Evolutionary conservation across 2,797 vertebrate genomes (phyloP).

Genomic region (Clarias fuscus): DNA sequence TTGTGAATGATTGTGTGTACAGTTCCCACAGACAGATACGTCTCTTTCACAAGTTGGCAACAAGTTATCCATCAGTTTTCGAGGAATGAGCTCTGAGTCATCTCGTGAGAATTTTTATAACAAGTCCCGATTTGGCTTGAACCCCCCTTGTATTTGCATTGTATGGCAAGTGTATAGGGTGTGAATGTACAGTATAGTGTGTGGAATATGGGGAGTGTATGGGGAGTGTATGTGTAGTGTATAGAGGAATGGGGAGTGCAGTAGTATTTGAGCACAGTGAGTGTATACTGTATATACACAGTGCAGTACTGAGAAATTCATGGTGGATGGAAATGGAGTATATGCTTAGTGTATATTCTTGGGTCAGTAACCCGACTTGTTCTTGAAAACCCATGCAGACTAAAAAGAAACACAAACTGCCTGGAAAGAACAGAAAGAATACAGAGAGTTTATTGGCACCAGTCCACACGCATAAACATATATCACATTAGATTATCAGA

Average conservation of each 20-base stretch:
- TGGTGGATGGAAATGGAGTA: not conserved
- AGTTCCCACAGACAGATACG: too few relatives aligned
- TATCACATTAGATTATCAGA: not conserved
- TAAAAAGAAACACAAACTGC: constrained; percentile 53
- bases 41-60: too few relatives aligned
- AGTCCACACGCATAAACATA: not conserved
- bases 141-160: not conserved
- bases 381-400: constrained; percentile 48
- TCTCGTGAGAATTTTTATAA: too few relatives aligned
- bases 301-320: not conserved
- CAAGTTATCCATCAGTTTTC: too few relatives aligned
- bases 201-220: not conserved
- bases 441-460: constrained; percentile 31
- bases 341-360: not conserved
- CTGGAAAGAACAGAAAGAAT: constrained; percentile 46
- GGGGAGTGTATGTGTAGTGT: not conserved
- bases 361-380: constrained; percentile 19
- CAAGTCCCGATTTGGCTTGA: too few relatives aligned
- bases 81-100: too few relatives aligned
- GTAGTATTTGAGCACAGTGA: too few relatives aligned
- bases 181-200: not conserved
- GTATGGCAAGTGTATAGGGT: not conserved
- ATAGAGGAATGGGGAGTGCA: too few relatives aligned
- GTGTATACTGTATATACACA: not conserved
- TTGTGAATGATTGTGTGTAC: too few relatives aligned